Base-by-base conservation (phyloP, 1,140 invertebrate genomes). In the Drosophila arawakana region DNA sequence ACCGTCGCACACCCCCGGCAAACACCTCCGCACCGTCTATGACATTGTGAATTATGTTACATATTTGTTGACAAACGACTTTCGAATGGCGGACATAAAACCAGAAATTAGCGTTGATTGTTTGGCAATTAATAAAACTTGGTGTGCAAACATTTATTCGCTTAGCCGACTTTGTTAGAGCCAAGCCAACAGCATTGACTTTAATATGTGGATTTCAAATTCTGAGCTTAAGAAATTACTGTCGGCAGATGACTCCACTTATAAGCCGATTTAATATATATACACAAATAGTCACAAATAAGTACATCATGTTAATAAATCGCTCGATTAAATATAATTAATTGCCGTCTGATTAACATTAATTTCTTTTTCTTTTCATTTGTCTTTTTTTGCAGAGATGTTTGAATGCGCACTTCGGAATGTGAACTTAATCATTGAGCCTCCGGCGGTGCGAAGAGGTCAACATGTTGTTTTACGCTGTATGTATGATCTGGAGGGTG, bases 401-500 rank as follows among this genome's bases (percentile, higher is more conserved):
- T 84, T 92, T 41, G 81, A 88, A 15, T 79, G 90, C 46, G 83
- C 91, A 35, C 73, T 94, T 34, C 92, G 93, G n/a, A 93, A 94
- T 90, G 93, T 94, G 13, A 92, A 92, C 74, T 92, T 94, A 44
- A 89, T 94, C 11, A 93, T 94, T 25, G 91, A 94, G 63, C 94
- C 94, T 34, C 72, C 94, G 15, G 93, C 93, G 2, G 96, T 96
- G 18, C 93, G 95, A 78, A 93, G 94, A 63, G 96, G 95, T 11
- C 94, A 95, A 15, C 94, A 94, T 72, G 95, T 94, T 25, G 94
- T 94, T 21, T 92, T 97, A 41, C 93, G 94, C 15, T 97, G 96
- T 92, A 93, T 94, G 73, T 96, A 97, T 90, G 95, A 97, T 91
- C 93, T 97, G 85, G 95, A 96, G 81, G 94, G 94, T 0, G 95